These are phyloP conservation scores for Hydropotes inermis DNA, from an alignment of 2,113 vertebrate species.

Conservation along the genomic window DNA sequence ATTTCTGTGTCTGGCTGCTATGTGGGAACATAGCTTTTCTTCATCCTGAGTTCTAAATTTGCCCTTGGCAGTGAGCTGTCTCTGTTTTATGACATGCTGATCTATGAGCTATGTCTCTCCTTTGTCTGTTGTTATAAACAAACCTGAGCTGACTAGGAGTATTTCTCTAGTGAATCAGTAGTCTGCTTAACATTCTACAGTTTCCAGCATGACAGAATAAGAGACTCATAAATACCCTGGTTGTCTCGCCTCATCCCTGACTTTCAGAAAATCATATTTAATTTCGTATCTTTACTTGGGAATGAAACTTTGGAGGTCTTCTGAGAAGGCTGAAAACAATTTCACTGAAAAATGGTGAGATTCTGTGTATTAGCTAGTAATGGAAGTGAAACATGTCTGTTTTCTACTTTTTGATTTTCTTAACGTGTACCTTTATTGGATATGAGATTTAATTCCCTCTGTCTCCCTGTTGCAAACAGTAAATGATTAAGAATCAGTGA, in stretches of 20 bases:
- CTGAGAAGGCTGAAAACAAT: conserved; percentile 43
- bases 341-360: conserved; percentile 13
- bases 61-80: conserved; percentile 60
- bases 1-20: background rate
- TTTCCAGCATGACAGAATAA: conserved; percentile 49
- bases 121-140: conserved; percentile 69
- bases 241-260: conserved; percentile 52
- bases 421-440: background rate
- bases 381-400: background rate
- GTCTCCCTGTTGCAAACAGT: background rate
- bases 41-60: conserved; percentile 53
- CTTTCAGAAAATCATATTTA: conserved; percentile 60
- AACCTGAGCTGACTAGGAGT: conserved; percentile 60
- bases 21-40: conserved; percentile 23
- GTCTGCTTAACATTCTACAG: conserved; percentile 68
- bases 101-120: conserved; percentile 60
- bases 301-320: conserved; percentile 41
- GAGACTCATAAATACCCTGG: conserved; percentile 60
- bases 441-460: conserved; percentile 40
- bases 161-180: conserved; percentile 67
- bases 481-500: conserved; percentile 28
- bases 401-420: background rate
- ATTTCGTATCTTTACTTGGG: conserved; percentile 29
- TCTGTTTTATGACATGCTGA: conserved; percentile 62
- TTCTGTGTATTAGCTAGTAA: conserved; percentile 16